A percentile compares a stretch with the other conserved stretches of the same genome.
Conservation (phyloP, 2,113 vertebrate genomes). For the Misgurnus mizolepis region DNA sequence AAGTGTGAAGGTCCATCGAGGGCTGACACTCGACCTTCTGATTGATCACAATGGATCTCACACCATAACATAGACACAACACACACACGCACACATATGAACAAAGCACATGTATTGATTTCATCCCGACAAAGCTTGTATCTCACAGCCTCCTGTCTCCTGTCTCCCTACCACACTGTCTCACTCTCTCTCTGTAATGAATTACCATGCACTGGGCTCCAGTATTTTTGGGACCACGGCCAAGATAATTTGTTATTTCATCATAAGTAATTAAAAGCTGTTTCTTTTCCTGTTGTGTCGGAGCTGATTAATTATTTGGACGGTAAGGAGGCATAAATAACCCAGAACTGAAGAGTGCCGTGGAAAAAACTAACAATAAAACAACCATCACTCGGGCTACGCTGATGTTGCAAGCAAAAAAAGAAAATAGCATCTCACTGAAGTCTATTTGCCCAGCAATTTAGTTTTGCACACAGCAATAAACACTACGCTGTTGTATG, state of each 20-base stretch:
- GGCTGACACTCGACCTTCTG: too few species aligned
- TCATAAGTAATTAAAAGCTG: conserved; percentile 67
- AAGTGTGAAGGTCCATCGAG: conserved; percentile 29
- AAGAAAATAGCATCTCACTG: conserved; percentile 40
- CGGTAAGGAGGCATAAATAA: conserved; percentile 61
- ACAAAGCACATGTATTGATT: conserved; percentile 52
- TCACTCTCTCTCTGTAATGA: conserved; percentile 57
- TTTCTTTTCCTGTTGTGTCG: conserved; percentile 59
- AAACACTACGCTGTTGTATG: conserved; percentile 34
- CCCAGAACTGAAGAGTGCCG: conserved; percentile 51
- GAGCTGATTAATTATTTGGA: conserved; percentile 62
- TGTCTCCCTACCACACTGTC: background rate
- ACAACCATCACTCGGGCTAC: conserved; percentile 43
- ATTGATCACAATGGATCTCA: conserved; percentile 37
- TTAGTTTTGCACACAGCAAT: conserved; percentile 35
- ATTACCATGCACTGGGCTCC: conserved; percentile 58
- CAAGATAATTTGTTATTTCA: conserved; percentile 66
- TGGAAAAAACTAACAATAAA: conserved; percentile 49
- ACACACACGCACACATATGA: conserved; percentile 40
- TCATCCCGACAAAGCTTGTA: conserved; percentile 47
- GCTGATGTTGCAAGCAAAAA: conserved; percentile 31
- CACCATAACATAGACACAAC: conserved; percentile 37
- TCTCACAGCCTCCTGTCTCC: conserved; percentile 23
- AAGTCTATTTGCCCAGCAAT: conserved; percentile 44
- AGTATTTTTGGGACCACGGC: conserved; percentile 59